Base-by-base conservation (phyloP, 2,113 vertebrate genomes). In the Ciconia maguari region DNA sequence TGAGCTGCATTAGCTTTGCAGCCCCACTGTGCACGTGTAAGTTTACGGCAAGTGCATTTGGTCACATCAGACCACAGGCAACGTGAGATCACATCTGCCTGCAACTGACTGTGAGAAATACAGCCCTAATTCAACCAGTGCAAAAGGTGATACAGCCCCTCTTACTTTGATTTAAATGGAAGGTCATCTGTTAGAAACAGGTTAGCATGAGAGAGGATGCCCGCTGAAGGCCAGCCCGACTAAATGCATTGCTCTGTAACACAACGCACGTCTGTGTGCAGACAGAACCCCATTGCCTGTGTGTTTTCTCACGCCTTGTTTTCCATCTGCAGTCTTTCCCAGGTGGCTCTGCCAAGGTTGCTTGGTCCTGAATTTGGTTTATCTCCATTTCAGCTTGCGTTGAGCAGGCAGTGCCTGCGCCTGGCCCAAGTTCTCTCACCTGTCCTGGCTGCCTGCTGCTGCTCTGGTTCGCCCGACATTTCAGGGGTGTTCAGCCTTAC, bases 261-360 rank as follows among this genome's bases (percentile, higher is more conserved):
- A 60, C 44, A 44, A 16, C 0, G 4, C 21, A 25, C 3, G 1
- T 21, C 32, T 19, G 3, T 20, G 8, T 62, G 32, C 8, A 24
- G 41, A 38, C 54, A 79, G 36, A 61, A 61, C 9, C 52, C 44
- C 26, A 66, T 77, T 60, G 46, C 13, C 61, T 60, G 1, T 49
- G 13, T 62, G 22, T 24, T 87, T 76, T 65, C 58, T 60, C 4
- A 3, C 10, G 10, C 36, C 41, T 79, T 70, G 8, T 72, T 87
- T 91, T 80, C 46, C 32, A 51, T 9, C 36, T 51, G 62, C 20
- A 54, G 65, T 32, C 52, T 87, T 83, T 69, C 30, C n/a, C 54
- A 70, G 3, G 10, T 65, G 34, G 14, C 15, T 87, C 46, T 81
- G 74, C 16, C 42, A 10, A 75, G 62, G 24, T 24, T 68, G 4